Conservation (phyloP, 2,113 vertebrate species). For the Calidris pygmaea region DNA sequence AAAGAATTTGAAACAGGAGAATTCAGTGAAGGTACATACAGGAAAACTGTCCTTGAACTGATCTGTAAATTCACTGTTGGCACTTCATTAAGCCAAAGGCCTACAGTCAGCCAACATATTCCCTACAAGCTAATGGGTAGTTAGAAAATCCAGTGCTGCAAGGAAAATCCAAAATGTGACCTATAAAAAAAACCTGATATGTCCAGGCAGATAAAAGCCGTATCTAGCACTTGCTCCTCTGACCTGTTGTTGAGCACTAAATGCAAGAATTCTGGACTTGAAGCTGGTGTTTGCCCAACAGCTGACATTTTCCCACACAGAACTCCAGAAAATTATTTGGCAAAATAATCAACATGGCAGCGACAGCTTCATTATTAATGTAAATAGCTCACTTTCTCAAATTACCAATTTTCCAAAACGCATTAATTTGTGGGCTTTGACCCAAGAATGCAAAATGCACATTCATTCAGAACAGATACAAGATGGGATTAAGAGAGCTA, state of each 20-base stretch:
- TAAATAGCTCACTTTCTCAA: not conserved
- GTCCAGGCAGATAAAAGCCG: not conserved
- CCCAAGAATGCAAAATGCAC: not conserved
- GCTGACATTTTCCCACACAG: not conserved
- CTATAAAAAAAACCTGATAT: not conserved
- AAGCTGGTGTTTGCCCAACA: not conserved
- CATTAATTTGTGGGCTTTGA: not conserved
- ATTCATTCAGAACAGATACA: not conserved
- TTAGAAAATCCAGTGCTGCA: not conserved
- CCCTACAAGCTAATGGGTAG: not conserved
- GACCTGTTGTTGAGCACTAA: not conserved
- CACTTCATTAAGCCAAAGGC: not conserved
- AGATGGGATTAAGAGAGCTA: not conserved
- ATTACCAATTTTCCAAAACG: not conserved
- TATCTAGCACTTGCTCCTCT: not conserved
- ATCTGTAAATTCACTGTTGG: not conserved
- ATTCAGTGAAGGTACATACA: not conserved
- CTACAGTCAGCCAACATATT: not conserved
- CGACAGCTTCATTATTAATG: not conserved
- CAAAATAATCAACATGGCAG: not conserved
- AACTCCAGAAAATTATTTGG: not conserved
- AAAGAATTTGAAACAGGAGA: not conserved
- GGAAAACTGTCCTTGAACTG: not conserved
- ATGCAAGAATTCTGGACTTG: not conserved
- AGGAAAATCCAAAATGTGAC: not conserved